phyloP scores from a whole-genome alignment of 2,113 vertebrate species.

The Bufo bufo region DNA sequence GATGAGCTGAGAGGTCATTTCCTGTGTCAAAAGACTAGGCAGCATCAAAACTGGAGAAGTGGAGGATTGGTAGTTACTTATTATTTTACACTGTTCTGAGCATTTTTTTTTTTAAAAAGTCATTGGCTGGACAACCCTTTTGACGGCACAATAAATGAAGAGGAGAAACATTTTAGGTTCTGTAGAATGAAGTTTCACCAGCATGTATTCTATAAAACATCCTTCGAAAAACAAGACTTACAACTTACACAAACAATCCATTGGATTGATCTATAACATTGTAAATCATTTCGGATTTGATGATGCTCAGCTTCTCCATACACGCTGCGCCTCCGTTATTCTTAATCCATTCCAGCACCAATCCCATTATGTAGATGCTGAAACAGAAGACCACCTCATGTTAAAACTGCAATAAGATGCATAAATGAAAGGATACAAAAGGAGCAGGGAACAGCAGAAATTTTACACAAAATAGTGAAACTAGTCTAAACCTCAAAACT shows the following conservation, averaged over 20 bases:
- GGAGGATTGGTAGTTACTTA: no score
- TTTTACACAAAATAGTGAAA: no score
- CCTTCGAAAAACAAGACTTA: not conserved
- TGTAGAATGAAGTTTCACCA: no score
- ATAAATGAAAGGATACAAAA: not conserved
- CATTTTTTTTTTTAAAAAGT: no score
- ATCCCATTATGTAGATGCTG: constrained; percentile 91
- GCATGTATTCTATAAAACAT: not conserved
- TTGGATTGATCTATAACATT: constrained; percentile 86
- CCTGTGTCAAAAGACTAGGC: no score
- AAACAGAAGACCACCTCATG: constrained; percentile 39
- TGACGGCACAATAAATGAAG: no score
- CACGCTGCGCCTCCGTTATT: constrained; percentile 82
- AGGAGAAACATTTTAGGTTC: no score
- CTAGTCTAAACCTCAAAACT: no score
- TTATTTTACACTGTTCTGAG: no score
- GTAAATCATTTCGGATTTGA: constrained; percentile 88
- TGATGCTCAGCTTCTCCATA: constrained; percentile 85
- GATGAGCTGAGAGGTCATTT: no score
- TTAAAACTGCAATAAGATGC: not conserved
- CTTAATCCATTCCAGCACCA: constrained; percentile 96
- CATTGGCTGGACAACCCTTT: no score
- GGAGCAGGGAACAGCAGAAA: not conserved
- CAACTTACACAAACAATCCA: constrained; percentile 90
- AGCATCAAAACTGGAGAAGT: no score